Percentiles rank a stretch among this genome's conserved stretches.
These are phyloP conservation scores for Percopsis transmontana DNA, from an alignment of 2,113 vertebrate genomes.

Conservation along the genomic window DNA sequence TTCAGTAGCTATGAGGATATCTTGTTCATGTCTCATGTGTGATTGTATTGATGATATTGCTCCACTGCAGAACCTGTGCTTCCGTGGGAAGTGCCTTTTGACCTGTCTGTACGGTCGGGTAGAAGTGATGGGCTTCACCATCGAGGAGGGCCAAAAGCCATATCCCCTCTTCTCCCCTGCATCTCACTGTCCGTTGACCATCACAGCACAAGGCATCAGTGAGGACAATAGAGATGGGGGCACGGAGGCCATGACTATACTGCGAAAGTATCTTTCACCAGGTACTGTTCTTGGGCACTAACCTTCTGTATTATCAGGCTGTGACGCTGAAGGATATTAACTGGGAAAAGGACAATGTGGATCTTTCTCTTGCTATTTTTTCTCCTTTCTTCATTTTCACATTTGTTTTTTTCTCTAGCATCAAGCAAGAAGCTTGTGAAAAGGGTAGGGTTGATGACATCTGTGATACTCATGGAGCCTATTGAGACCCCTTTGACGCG, in stretches of 20 bases:
- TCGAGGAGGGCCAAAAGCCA: slow-evolving; percentile 84
- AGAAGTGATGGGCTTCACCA: slow-evolving; percentile 86
- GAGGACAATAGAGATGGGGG: slow-evolving; percentile 60
- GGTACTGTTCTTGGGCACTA: slow-evolving; percentile 63
- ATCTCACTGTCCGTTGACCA: slow-evolving; percentile 81
- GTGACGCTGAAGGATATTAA: background rate
- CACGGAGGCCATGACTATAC: slow-evolving; percentile 68
- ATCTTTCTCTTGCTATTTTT: background rate
- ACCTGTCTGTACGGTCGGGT: slow-evolving; percentile 88
- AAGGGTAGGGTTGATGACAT: slow-evolving; percentile 73
- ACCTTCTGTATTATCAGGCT: background rate
- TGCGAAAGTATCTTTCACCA: slow-evolving; percentile 74
- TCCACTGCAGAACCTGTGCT: slow-evolving; percentile 79
- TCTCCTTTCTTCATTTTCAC: background rate
- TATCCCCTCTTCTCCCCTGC: slow-evolving; percentile 84
- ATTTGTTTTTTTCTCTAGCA: slow-evolving; percentile 67
- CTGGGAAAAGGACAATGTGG: background rate
- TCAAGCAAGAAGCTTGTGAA: slow-evolving; percentile 77
- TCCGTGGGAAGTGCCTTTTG: slow-evolving; percentile 85
- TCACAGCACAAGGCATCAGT: slow-evolving; percentile 70
- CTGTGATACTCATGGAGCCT: slow-evolving; percentile 84
- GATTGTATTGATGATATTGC: background rate
- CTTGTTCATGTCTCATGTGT: too few species aligned
- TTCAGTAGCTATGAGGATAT: background rate
- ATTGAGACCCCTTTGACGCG: slow-evolving; percentile 82